These are phyloP conservation scores for Leptatherina wallacei DNA, from an alignment of 2,797 vertebrate species.

Conservation along the genomic window DNA sequence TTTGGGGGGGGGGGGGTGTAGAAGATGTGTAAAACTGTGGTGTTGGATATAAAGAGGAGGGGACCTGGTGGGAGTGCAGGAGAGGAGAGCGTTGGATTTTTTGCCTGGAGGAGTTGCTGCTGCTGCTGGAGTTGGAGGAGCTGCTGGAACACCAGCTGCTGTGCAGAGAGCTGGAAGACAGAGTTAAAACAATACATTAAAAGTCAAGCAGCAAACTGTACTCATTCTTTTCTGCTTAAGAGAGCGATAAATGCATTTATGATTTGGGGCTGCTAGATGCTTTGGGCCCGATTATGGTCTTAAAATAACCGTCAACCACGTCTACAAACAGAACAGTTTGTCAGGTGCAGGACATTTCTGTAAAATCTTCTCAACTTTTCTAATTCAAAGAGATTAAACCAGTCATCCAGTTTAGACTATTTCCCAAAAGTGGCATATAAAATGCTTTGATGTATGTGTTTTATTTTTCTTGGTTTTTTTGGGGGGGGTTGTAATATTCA, in stretches of 20 bases:
- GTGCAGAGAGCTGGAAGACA: slow-evolving; percentile 82
- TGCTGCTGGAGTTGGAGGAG: slow-evolving; percentile 92
- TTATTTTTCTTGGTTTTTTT: too few species aligned
- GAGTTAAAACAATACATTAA: neutral
- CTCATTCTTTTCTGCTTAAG: too few species aligned
- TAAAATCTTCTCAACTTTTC: neutral
- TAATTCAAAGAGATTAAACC: neutral
- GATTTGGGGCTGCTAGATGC: too few species aligned
- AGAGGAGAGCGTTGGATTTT: slow-evolving; percentile 88
- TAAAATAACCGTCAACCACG: neutral
- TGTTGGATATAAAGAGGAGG: slow-evolving; percentile 2
- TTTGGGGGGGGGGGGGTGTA: neutral
- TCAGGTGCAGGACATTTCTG: neutral
- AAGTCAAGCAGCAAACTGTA: neutral
- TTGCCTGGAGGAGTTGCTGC: slow-evolving; percentile 88
- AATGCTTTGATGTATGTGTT: neutral
- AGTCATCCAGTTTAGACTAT: neutral
- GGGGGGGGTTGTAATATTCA: neutral
- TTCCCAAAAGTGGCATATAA: neutral
- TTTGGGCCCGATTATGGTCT: too few species aligned
- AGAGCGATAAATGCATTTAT: too few species aligned
- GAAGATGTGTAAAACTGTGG: neutral
- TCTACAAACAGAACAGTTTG: neutral
- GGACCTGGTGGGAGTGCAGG: slow-evolving; percentile 88
- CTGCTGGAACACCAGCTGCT: slow-evolving; percentile 93